Percentiles rank a stretch among this genome's conserved stretches.
phyloP scores from a whole-genome alignment of 2,888 invertebrate species.

The Galeopsomyia nigrocyanea region DNA sequence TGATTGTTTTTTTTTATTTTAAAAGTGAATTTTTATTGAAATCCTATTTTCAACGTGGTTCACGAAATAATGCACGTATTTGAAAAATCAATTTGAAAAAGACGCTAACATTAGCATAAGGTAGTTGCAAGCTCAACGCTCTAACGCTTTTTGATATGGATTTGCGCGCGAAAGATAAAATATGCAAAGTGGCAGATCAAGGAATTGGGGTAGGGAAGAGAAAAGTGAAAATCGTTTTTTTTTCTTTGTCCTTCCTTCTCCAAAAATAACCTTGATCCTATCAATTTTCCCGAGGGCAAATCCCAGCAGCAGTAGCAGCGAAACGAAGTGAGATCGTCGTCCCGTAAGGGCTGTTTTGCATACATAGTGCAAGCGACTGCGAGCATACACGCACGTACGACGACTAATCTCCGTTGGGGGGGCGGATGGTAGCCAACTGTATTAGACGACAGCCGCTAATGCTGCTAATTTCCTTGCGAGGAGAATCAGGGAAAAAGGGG shows the following conservation, averaged over 20 bases:
- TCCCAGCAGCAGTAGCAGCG: background rate
- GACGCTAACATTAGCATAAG: too few relatives aligned
- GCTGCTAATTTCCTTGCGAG: conserved; percentile 22
- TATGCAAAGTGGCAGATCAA: background rate
- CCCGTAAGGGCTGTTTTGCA: conserved; percentile 16
- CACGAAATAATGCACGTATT: too few relatives aligned
- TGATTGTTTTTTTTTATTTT: too few relatives aligned
- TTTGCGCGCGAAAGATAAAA: background rate
- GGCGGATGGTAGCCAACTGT: background rate
- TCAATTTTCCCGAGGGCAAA: conserved; percentile 17
- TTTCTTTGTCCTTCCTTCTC: background rate
- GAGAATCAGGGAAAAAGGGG: background rate
- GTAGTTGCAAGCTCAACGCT: too few relatives aligned
- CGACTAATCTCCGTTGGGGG: conserved; percentile 22
- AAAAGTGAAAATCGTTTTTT: background rate
- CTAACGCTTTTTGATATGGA: too few relatives aligned
- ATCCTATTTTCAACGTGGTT: too few relatives aligned
- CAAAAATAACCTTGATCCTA: conserved; percentile 21
- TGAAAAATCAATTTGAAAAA: too few relatives aligned
- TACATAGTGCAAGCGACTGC: conserved; percentile 20
- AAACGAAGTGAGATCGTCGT: too few relatives aligned
- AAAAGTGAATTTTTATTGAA: too few relatives aligned
- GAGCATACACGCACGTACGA: background rate
- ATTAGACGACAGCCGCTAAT: conserved; percentile 22
- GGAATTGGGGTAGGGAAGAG: background rate